Evolutionary conservation across 1,140 invertebrate genomes (phyloP).

Genomic region (Lasioglossum baleicum): DNA sequence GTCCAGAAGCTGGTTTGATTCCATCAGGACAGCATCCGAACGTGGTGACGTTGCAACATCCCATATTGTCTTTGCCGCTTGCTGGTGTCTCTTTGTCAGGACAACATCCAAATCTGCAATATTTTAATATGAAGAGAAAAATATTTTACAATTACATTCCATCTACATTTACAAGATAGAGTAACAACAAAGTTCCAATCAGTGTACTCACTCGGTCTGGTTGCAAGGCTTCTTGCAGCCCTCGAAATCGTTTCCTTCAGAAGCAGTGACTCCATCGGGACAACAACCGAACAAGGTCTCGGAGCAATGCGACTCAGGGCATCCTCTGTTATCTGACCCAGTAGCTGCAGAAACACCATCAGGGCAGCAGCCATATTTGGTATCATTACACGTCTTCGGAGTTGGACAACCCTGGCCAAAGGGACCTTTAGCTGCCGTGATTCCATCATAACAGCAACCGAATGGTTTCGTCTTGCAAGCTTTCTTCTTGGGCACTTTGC

Average conservation of each 20-base stretch:
- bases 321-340: conserved; percentile 87
- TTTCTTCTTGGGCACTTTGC: conserved; percentile 81
- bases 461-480: conserved; percentile 87
- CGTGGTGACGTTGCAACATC: conserved; percentile 82
- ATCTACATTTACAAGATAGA: too few relatives aligned
- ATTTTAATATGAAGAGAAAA: background rate
- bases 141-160: too few relatives aligned
- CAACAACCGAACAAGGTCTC: conserved; percentile 93
- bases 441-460: conserved; percentile 94
- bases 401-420: conserved; percentile 90
- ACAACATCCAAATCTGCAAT: conserved; percentile 84
- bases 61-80: conserved; percentile 81
- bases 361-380: conserved; percentile 92
- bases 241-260: conserved; percentile 90
- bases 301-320: conserved; percentile 87
- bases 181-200: too few relatives aligned
- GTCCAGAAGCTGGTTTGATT: conserved; percentile 85
- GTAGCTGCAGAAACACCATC: conserved; percentile 92
- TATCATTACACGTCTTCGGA: conserved; percentile 88
- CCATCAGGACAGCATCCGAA: conserved; percentile 91
- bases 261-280: conserved; percentile 87
- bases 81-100: conserved; percentile 83
- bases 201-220: conserved; percentile 81
- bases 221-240: conserved; percentile 89
- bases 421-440: conserved; percentile 90